Base-by-base conservation (phyloP, 1,140 invertebrate genomes). In the Bicyclus anynana region DNA sequence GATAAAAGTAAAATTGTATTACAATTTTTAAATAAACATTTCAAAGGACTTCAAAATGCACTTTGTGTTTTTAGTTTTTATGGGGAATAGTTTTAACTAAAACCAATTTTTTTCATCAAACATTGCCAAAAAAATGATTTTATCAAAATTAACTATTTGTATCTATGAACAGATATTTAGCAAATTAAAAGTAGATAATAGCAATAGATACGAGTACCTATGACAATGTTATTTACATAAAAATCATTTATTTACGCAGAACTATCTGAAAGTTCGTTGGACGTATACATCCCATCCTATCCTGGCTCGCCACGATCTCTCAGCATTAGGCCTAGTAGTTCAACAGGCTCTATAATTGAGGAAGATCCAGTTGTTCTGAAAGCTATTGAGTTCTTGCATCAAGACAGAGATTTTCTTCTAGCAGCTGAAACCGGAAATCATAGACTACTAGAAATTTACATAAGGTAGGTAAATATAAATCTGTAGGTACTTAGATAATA, bases 351-450 rank as follows among this genome's bases (percentile, higher is more conserved):
- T 5, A n/a, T 61, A 21, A 59, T 59, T 18, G 53, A 60, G 14
- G 44, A 53, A 23, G 49, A 72, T 50, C 20, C 52, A 14, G 44
- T 65, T 35, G 47, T 74, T 21, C 66, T 62, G 50, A 51, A 68
- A 57, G 80, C 77, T 29, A 48, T 80, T 2, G 65, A 77, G 13
- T 77, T 77, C 46, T 60, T 85, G 5, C 73, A 82, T 46, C 53
- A 55, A 52, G 82, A 85, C 46, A 72, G 74, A 47, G 74, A 80
- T 10, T 73, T 83, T 29, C 62, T 85, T 12, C 50, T 75, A 2
- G 77, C 80, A 53, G 80, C 80, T 27, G 82, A 83, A 67, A 66
- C 62, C 14, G 80, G 80, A 13, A 75, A 82, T 53, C 58, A 69
- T 37, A 63, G 65, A 9, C 50, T 69, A 16, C 57, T 83, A 14